Evolutionary conservation across 2,888 invertebrate genomes (phyloP), one percentile per base, ranked within the genome.

Genomic region (Caenorhabditis sp.): DNA sequence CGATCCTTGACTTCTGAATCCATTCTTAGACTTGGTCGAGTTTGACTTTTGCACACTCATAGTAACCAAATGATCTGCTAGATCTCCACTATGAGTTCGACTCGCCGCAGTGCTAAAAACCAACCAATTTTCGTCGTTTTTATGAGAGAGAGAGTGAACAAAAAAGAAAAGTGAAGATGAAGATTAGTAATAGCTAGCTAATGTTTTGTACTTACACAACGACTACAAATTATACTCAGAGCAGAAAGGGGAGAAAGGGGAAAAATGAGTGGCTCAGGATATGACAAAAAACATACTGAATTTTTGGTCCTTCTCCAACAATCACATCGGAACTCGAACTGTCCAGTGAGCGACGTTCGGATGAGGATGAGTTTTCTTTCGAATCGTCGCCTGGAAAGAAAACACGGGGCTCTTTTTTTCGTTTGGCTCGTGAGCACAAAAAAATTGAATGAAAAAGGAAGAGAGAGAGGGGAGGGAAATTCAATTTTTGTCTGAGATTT

Each of bases 241-340:
- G 17, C 7, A 43, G 14, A 43, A 14, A 43, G 17, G 43, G 3
- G 52, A 23, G 10, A 64, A 26, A 26, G 7, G 26, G 25, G 26
- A 56, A 27, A 1, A 59, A 59, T 26, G 21, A 36, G 27, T n/a
- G n/a, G n/a, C n/a, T n/a, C n/a, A n/a, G n/a, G n/a, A n/a, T n/a
- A n/a, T n/a, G n/a, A n/a, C n/a, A n/a, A 49, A 17, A 25, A n/a
- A 64, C 74, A 36, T 49, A 74, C 77, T 78, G 78, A 56, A 64
- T 67, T 5, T 72, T 58, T 14, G 78, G 62, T 7, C 54, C 65
- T 38, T 65, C 75, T 25, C 72, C 75, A 26, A 61, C 57, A 20
- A 60, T 23, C 8, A 72, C 53, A 31, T 71, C 71, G 5, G 72
- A 72, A 27, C 66, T 65, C 14, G 66, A 58, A 7, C 69, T 63